These are phyloP conservation scores for Macroglossus sobrinus DNA, from an alignment of 2,113 vertebrate genomes.

Conservation along the genomic window DNA sequence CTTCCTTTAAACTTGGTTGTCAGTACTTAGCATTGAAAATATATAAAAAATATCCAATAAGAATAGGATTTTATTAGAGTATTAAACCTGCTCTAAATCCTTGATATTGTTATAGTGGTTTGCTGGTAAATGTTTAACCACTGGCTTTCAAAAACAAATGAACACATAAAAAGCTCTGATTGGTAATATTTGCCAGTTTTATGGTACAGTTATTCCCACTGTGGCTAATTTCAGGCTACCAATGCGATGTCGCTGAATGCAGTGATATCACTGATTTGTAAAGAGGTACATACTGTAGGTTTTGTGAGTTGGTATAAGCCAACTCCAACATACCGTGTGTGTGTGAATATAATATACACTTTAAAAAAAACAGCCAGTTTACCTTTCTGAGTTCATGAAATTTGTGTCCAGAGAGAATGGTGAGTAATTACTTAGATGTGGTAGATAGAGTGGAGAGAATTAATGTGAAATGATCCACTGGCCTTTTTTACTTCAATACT, in stretches of 20 bases:
- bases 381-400: neutral
- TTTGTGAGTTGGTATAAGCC: neutral
- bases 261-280: neutral
- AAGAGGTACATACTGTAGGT: neutral
- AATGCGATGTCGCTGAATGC: neutral
- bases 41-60: neutral
- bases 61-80: conserved; percentile 9
- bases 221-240: neutral
- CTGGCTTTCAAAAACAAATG: neutral
- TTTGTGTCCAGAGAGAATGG: neutral
- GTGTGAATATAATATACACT: neutral
- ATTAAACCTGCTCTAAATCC: neutral
- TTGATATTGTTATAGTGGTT: neutral
- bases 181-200: neutral
- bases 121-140: neutral
- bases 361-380: neutral
- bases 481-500: neutral
- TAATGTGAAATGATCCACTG: neutral
- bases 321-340: neutral
- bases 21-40: neutral
- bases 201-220: neutral
- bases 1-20: neutral
- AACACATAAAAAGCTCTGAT: neutral
- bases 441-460: neutral
- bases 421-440: neutral